These are phyloP conservation scores for Syrphus vitripennis DNA, from an alignment of 2,888 invertebrate species.

Conservation along the genomic window DNA sequence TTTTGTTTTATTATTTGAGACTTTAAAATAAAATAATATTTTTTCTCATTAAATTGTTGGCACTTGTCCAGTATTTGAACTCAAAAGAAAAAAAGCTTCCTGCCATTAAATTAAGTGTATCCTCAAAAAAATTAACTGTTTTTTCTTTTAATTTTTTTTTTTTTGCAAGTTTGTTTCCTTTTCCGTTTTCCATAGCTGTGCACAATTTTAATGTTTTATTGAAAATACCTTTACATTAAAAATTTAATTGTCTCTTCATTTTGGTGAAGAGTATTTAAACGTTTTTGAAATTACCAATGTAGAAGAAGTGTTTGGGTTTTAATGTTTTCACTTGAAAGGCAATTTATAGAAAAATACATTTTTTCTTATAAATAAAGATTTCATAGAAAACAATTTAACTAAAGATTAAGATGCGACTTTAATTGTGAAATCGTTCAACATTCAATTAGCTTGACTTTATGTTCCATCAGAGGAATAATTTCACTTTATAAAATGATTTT, in stretches of 20 bases:
- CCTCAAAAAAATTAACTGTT: not conserved
- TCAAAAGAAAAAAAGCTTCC: not conserved
- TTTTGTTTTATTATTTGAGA: not conserved
- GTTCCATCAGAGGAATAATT: no score
- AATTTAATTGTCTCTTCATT: not conserved
- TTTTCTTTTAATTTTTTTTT: not conserved
- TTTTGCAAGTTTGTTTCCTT: not conserved
- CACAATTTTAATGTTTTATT: not conserved
- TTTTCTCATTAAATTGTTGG: not conserved
- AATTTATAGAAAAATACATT: no score
- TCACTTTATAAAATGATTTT: no score
- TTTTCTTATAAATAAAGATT: no score
- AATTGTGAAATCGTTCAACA: no score
- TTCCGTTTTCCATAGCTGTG: not conserved
- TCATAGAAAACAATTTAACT: no score
- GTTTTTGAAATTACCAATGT: not conserved
- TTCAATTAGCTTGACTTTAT: no score
- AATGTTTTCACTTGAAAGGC: not conserved
- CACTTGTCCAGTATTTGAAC: conserved; percentile 6
- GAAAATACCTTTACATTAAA: not conserved
- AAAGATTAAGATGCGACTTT: no score
- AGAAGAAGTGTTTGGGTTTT: not conserved
- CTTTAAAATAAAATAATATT: not conserved
- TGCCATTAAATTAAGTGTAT: not conserved
- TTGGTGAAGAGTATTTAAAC: not conserved